Evolutionary conservation across 2,113 vertebrate genomes (phyloP), one percentile per base, ranked within the genome.

Genomic region (Myrmophylax atrothorax): DNA sequence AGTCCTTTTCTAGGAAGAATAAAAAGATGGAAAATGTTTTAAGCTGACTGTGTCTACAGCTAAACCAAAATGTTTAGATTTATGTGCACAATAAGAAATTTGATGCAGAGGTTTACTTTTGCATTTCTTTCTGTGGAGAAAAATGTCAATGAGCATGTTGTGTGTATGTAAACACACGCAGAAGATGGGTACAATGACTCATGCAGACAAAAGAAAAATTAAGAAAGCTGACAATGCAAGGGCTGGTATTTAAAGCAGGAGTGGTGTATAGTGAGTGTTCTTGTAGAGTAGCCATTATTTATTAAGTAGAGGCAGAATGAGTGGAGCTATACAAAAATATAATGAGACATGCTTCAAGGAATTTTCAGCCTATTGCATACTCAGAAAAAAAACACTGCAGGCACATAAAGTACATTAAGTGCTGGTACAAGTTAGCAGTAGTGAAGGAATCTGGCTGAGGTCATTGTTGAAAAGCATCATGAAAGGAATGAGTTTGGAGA

Each of bases 261-360:
- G 49, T 47, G 26, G 49, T 62, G 7, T 81, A 35, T 28, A 84
- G 73, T 42, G 84, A 92, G 73, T 46, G 15, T 81, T 96, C 93
- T 66, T 76, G 80, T 92, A 55, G 66, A 78, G 60, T 37, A 87
- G 58, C 76, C 62, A 72, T 96, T 97, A 94, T 95, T 96, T 96
- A 94, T 95, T 92, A 94, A 95, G 88, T 89, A 90, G 56, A 80
- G 84, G 42, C 42, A 78, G 73, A 88, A 73, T 60, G 77, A 96
- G 85, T 66, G 23, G 76, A 95, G 76, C 94, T 94, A 69, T 90
- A 93, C 92, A 93, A 73, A 97, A 96, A 94, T 92, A 84, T 79
- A 96, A 96, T 93, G 90, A 95, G 94, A 96, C 94, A 90, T 94
- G 94, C 96, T 96, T 95, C 96, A 97, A 95, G 86, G 94, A 96